Conservation (phyloP, 2,797 vertebrate species). For the Poecilia gillii region DNA sequence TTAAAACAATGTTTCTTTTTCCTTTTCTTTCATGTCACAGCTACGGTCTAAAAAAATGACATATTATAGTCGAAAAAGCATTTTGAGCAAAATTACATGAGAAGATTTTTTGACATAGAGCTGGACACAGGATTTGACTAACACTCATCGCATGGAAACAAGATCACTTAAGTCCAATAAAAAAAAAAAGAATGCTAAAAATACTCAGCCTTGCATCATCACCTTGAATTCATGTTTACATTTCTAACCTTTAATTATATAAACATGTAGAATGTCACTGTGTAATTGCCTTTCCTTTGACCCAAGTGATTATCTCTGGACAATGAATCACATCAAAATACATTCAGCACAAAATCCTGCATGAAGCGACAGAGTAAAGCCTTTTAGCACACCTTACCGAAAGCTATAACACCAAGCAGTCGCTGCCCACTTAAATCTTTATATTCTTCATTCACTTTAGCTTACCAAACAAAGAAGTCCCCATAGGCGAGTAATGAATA, state of each 20-base stretch:
- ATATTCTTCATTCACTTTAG: slow-evolving; percentile 81
- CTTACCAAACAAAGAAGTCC: slow-evolving; percentile 79
- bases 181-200: not conserved
- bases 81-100: not conserved
- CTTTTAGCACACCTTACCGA: slow-evolving; percentile 58
- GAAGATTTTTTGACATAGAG: not conserved
- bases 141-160: not conserved
- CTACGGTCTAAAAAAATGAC: not conserved
- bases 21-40: not conserved
- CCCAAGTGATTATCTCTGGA: slow-evolving; percentile 11
- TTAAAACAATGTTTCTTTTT: not conserved
- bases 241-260: not conserved
- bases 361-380: slow-evolving; percentile 35
- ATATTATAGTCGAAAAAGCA: not conserved
- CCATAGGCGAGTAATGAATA: slow-evolving; percentile 78
- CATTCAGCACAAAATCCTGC: slow-evolving; percentile 37
- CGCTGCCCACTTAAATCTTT: slow-evolving; percentile 74
- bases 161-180: not conserved
- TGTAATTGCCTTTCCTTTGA: not conserved
- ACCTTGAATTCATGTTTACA: not conserved
- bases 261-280: not conserved
- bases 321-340: slow-evolving; percentile 30
- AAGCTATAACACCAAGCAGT: slow-evolving; percentile 68
- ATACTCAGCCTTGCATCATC: not conserved
- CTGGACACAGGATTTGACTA: not conserved